Evolutionary conservation across 2,888 invertebrate species (phyloP), one percentile per base, ranked within the genome.

Genomic region (Eremobia ochroleuca): DNA sequence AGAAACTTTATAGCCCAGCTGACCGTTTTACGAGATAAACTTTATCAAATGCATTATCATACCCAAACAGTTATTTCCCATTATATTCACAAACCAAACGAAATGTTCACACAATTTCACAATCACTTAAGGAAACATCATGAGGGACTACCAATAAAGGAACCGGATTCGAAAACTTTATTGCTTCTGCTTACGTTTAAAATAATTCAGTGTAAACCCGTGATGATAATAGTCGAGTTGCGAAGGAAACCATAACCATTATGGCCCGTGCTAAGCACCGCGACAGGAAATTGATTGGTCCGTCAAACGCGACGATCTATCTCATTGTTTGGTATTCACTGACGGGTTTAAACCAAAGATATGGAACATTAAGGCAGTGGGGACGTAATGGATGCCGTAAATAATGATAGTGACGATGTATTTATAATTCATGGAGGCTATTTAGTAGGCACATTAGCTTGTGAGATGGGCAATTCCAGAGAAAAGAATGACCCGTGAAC

Each of bases 231-330:
- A 85, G 83, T 86, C 75, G 46, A 84, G 81, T 87, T 86, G 83
- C 81, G 82, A 88, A 89, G 90, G 90, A 91, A 91, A 90, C 89
- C 61, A 89, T 90, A 90, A 89, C 90, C 87, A 90, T 91, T 89
- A 90, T 82, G 31, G 86, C 81, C 73, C 87, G 87, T 86, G 87
- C 88, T 85, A 79, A 85, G 86, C 76, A 81, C 79, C 59, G 67
- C 59, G 65, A 68, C 75, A 81, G 81, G 85, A 82, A 87, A 88
- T 86, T 85, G 82, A 87, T 84, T 71, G 73, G 81, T 73, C 55
- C 71, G 62, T 82, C 85, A 79, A 70, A 71, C 67, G 66, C 59
- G 69, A n/a, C 64, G 67, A 71, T 52, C 40, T 81, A 72, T 80
- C 80, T 80, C 73, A 78, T 82, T 77, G 73, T 81, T 71, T 61